Conservation (phyloP, 2,888 invertebrate genomes). For the Sphaeridia pumilis region DNA sequence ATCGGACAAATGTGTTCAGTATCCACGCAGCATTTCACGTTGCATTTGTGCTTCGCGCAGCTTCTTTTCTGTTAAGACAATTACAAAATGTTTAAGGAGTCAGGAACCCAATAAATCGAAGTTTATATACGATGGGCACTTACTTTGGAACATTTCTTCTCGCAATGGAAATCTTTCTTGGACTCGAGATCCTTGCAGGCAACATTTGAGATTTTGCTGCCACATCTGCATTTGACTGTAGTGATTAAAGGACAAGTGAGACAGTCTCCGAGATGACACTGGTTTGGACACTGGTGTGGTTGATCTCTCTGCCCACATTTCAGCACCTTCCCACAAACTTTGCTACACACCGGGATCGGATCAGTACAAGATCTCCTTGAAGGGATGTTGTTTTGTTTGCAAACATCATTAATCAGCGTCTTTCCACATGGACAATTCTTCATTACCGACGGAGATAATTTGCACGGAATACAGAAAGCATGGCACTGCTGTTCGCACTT, state of each 20-base stretch:
- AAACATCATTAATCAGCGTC: constrained; percentile 43
- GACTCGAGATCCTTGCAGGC: constrained; percentile 59
- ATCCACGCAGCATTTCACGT: constrained; percentile 69
- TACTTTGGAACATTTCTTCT: constrained; percentile 79
- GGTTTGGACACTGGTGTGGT: constrained; percentile 55
- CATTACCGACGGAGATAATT: constrained; percentile 49
- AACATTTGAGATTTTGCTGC: constrained; percentile 68
- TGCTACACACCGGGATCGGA: constrained; percentile 68
- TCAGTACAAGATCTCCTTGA: constrained; percentile 59
- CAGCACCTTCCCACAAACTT: constrained; percentile 50
- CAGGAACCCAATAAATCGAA: background rate
- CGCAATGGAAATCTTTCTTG: constrained; percentile 66
- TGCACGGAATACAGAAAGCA: constrained; percentile 53
- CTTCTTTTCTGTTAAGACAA: constrained; percentile 51
- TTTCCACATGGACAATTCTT: constrained; percentile 67
- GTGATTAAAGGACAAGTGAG: constrained; percentile 65
- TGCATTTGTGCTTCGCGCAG: constrained; percentile 83
- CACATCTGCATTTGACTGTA: constrained; percentile 69
- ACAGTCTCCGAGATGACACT: constrained; percentile 62
- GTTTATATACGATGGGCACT: constrained; percentile 5
- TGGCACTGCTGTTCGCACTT: constrained; percentile 58
- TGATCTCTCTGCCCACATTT: constrained; percentile 55
- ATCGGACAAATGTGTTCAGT: constrained; percentile 73
- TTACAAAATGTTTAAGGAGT: background rate
- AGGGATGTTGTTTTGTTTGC: constrained; percentile 38